A percentile compares a stretch with the other conserved stretches of the same genome.
These are phyloP conservation scores for Leucoma salicis DNA, from an alignment of 2,888 invertebrate genomes.

Conservation along the genomic window DNA sequence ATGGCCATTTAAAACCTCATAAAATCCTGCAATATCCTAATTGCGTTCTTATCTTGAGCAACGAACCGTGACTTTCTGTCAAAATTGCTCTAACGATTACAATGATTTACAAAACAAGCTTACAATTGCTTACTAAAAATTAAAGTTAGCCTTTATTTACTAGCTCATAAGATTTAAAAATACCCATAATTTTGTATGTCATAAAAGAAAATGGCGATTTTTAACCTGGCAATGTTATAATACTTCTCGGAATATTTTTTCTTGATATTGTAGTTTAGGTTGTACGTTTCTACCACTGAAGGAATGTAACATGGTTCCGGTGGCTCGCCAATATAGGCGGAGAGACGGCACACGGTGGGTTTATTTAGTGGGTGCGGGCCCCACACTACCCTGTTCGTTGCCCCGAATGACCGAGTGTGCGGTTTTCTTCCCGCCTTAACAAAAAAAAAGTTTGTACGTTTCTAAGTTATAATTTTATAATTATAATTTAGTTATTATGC, in stretches of 20 bases:
- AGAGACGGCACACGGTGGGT: no score
- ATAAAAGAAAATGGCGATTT: conserved; percentile 25
- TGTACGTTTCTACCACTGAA: not conserved
- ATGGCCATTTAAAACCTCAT: conserved; percentile 60
- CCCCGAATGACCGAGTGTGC: no score
- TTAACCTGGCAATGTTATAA: conserved; percentile 16
- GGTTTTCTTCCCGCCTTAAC: no score
- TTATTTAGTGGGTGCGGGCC: no score
- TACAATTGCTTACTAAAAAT: not conserved
- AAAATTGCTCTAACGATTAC: conserved; percentile 62
- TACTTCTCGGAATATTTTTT: conserved; percentile 28
- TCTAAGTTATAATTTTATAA: no score
- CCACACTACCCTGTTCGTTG: no score
- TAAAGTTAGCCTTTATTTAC: not conserved
- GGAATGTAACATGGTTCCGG: no score
- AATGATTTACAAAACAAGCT: conserved; percentile 38
- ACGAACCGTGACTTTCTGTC: conserved; percentile 59
- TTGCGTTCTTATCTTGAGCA: conserved; percentile 55
- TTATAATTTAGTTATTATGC: no score
- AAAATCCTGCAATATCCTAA: conserved; percentile 55
- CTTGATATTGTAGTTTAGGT: not conserved
- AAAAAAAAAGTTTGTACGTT: no score
- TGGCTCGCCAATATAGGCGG: no score
- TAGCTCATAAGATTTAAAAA: not conserved
- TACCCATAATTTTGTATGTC: not conserved